phyloP scores from a whole-genome alignment of 2,797 vertebrate genomes.

The Enteromius mattozi region DNA sequence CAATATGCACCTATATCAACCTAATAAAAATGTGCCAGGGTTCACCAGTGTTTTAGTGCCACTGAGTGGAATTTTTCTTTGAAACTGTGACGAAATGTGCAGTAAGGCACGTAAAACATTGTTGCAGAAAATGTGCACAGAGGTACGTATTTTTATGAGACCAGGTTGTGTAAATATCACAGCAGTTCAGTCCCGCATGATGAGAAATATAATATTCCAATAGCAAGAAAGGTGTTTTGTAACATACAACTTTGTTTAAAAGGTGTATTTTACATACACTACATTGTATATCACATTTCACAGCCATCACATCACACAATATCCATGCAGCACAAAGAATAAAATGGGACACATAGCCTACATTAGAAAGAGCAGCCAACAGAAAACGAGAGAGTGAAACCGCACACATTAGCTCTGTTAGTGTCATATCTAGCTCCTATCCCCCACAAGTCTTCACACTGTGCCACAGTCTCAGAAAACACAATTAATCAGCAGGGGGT shows the following conservation, averaged over 20 bases:
- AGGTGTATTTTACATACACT: not conserved
- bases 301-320: conserved; percentile 18
- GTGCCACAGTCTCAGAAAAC: conserved; percentile 58
- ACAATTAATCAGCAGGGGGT: conserved; percentile 64
- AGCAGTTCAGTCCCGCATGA: no score
- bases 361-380: conserved; percentile 16
- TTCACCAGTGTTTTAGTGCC: no score
- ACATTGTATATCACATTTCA: not conserved
- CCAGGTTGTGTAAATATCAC: no score
- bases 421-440: conserved; percentile 37
- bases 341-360: conserved; percentile 26
- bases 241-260: conserved; percentile 9
- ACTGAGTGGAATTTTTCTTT: no score
- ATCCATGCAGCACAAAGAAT: conserved; percentile 8
- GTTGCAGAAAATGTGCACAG: no score
- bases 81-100: no score
- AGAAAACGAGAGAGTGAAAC: conserved; percentile 11
- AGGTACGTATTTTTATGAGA: no score
- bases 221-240: not conserved
- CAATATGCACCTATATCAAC: no score
- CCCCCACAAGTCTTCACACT: conserved; percentile 52
- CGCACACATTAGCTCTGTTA: conserved; percentile 39
- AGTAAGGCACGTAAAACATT: no score
- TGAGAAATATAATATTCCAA: not conserved
- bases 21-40: no score